Conservation (phyloP, 2,888 invertebrate species). For the Acrobasis repandana region DNA sequence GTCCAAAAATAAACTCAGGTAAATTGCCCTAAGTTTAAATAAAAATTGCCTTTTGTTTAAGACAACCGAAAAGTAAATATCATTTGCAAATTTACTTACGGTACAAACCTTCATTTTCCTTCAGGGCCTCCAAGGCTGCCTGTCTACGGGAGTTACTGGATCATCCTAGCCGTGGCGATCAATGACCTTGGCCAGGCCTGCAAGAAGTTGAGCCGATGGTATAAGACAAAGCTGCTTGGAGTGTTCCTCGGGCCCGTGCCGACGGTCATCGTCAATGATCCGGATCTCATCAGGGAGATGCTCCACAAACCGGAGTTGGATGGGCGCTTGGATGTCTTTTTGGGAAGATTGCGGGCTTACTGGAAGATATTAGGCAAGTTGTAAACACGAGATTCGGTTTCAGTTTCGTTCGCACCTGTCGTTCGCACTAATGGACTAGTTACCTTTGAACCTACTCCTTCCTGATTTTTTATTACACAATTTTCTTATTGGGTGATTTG, state of each 20-base stretch:
- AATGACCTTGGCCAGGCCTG: slow-evolving; percentile 28
- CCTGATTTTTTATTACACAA: too few relatives aligned
- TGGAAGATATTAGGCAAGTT: slow-evolving; percentile 54
- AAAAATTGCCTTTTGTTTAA: too few relatives aligned
- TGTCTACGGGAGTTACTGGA: slow-evolving; percentile 79
- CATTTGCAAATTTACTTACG: too few relatives aligned
- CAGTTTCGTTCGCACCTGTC: too few relatives aligned
- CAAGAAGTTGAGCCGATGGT: slow-evolving; percentile 48
- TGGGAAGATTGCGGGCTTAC: slow-evolving; percentile 62
- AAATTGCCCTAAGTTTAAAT: too few relatives aligned
- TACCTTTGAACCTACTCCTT: too few relatives aligned
- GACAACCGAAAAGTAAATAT: too few relatives aligned
- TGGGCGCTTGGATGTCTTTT: slow-evolving; percentile 69
- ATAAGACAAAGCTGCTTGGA: slow-evolving; percentile 79
- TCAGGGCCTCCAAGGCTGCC: slow-evolving; percentile 73
- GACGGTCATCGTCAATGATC: slow-evolving; percentile 64
- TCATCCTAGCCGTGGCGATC: slow-evolving; percentile 32
- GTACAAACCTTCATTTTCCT: not conserved
- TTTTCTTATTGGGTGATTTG: too few relatives aligned
- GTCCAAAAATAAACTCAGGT: too few relatives aligned
- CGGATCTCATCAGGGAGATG: slow-evolving; percentile 71
- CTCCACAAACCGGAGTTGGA: slow-evolving; percentile 74
- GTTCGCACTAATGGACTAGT: too few relatives aligned
- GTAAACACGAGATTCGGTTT: too few relatives aligned
- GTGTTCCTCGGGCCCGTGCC: slow-evolving; percentile 68